Conservation (phyloP, 1,140 invertebrate species). For the Latrodectus geometricus region DNA sequence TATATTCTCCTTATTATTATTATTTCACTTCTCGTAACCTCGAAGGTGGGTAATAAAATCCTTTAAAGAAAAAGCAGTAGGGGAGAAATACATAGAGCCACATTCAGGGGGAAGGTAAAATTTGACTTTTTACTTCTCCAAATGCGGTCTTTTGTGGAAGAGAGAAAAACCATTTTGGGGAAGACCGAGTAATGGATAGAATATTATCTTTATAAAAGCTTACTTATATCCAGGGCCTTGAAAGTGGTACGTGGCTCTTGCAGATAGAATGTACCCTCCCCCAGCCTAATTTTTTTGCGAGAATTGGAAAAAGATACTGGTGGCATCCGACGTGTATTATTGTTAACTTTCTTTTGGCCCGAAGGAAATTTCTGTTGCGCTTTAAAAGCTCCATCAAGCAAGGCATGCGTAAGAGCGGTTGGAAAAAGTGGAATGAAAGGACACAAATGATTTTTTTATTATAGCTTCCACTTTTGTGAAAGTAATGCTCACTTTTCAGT, state of each 20-base stretch:
- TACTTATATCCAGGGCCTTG: conserved; percentile 26
- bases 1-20: not conserved
- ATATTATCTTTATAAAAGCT: conserved; percentile 60
- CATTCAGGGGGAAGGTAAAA: not conserved
- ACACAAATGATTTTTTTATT: not conserved
- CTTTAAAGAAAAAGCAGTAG: not conserved
- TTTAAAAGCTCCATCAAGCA: not conserved
- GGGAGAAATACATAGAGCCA: not conserved
- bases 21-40: not conserved
- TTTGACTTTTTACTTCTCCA: conserved; percentile 33
- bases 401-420: not conserved
- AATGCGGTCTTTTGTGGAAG: conserved; percentile 5
- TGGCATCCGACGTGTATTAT: not conserved
- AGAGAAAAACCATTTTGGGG: conserved; percentile 51
- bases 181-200: conserved; percentile 47
- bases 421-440: not conserved
- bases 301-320: conserved; percentile 13
- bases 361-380: not conserved
- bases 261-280: not conserved
- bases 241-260: not conserved
- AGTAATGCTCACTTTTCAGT: too few relatives aligned
- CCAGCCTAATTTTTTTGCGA: not conserved
- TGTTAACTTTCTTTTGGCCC: not conserved
- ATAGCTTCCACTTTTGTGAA: not conserved
- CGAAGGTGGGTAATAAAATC: conserved; percentile 1